phyloP scores from a whole-genome alignment of 2,113 vertebrate species.

The Neotragus pygmaeus region DNA sequence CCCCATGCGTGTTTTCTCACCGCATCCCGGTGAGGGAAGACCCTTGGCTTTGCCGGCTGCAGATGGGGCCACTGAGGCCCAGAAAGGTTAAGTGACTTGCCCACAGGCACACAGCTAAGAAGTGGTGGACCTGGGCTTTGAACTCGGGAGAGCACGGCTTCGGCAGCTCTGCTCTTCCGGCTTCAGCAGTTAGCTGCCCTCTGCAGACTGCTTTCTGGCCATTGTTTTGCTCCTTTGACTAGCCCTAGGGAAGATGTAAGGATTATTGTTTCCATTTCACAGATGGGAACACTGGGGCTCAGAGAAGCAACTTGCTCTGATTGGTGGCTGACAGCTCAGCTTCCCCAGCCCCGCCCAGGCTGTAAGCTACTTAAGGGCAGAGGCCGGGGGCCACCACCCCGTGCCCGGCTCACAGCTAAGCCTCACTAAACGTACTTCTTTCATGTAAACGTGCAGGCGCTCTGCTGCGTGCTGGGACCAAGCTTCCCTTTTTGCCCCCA shows the following conservation, averaged over 20 bases:
- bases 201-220: neutral
- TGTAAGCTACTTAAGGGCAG: neutral
- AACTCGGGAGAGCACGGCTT: neutral
- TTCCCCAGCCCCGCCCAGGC: fast-evolving
- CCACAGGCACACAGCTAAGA: neutral
- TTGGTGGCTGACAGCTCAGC: neutral
- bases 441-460: neutral
- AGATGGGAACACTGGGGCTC: neutral
- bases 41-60: neutral
- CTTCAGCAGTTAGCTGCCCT: no score
- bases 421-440: neutral
- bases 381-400: neutral
- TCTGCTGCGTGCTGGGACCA: neutral
- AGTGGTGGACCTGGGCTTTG: neutral
- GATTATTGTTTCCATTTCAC: neutral
- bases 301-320: neutral
- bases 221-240: neutral
- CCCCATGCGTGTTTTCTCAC: neutral
- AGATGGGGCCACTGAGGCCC: neutral
- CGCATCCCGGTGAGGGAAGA: neutral
- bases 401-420: neutral
- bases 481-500: neutral
- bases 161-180: no score
- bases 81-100: neutral
- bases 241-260: neutral